A percentile compares a stretch with the other conserved stretches of the same genome.
phyloP scores from a whole-genome alignment of 1,140 invertebrate genomes.

The Drosophila lini region DNA sequence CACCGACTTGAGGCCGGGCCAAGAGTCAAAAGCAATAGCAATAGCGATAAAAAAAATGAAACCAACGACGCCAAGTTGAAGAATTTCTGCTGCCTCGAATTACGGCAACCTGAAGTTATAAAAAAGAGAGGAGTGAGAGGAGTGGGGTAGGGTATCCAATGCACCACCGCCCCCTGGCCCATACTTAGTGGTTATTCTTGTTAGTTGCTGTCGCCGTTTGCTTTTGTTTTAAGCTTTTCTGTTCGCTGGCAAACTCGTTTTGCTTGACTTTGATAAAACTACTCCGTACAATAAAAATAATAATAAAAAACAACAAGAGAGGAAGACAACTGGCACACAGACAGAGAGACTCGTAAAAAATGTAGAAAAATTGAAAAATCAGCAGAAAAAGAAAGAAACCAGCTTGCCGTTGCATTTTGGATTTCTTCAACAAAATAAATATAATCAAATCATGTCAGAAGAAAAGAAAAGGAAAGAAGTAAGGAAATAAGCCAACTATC shows the following conservation, averaged over 20 bases:
- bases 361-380: constrained; percentile 39
- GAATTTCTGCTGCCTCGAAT: constrained; percentile 54
- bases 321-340: constrained; percentile 61
- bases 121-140: background rate
- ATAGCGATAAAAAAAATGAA: constrained; percentile 53
- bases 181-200: constrained; percentile 72
- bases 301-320: constrained; percentile 16
- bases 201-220: constrained; percentile 54
- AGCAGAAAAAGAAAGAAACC: constrained; percentile 42
- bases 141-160: constrained; percentile 16
- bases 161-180: constrained; percentile 7
- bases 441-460: background rate
- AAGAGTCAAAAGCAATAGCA: constrained; percentile 9
- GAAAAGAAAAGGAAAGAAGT: constrained; percentile 16
- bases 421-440: background rate
- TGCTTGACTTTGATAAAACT: constrained; percentile 66
- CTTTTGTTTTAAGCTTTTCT: constrained; percentile 47
- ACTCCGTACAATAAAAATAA: constrained; percentile 3
- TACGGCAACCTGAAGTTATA: constrained; percentile 28
- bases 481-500: constrained; percentile 12
- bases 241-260: constrained; percentile 60
- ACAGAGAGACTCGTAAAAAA: constrained; percentile 14
- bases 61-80: constrained; percentile 55
- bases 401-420: constrained; percentile 46
- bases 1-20: constrained; percentile 28